These are phyloP conservation scores for Cephus sareptanus DNA, from an alignment of 2,888 invertebrate species.

Conservation along the genomic window DNA sequence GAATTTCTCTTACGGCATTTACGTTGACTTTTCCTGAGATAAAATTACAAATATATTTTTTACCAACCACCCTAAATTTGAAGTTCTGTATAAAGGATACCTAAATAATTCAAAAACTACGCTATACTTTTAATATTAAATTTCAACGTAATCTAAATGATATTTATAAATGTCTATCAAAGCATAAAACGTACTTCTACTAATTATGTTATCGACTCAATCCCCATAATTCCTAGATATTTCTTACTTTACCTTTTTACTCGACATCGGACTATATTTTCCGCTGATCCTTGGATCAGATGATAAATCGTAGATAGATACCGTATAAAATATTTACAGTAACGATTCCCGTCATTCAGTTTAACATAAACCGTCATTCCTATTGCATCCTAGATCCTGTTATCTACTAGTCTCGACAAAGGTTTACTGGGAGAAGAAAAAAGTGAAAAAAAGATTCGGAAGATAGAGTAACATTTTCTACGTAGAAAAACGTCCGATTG, in stretches of 20 bases:
- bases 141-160: not conserved
- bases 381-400: not conserved
- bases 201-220: not conserved
- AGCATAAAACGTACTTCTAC: not conserved
- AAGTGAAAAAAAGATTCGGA: not conserved
- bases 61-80: no score
- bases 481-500: not conserved
- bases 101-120: no score
- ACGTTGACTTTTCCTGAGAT: no score
- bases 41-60: no score
- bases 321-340: not conserved
- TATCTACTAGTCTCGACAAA: not conserved
- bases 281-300: not conserved
- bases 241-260: not conserved
- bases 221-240: not conserved
- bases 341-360: not conserved
- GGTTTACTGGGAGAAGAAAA: not conserved
- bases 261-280: not conserved
- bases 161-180: not conserved
- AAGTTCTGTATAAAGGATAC: no score
- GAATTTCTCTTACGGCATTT: no score
- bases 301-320: not conserved
- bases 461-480: not conserved
- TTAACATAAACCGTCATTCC: not conserved
- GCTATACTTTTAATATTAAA: not conserved